Evolutionary conservation across 2,888 invertebrate genomes (phyloP).

Genomic region (Sinotaia quadrata): DNA sequence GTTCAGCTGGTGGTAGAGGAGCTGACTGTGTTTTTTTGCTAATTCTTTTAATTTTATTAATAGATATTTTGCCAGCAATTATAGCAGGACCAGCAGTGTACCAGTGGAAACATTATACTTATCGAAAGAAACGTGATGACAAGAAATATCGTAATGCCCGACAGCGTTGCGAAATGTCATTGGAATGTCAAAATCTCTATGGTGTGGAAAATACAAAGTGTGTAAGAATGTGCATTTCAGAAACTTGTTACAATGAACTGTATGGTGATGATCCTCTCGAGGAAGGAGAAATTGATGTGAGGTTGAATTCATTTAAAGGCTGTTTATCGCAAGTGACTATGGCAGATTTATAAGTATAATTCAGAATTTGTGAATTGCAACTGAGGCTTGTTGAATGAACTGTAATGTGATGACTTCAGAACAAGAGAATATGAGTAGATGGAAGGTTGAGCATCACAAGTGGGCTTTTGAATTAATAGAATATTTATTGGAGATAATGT

Average conservation of each 20-base stretch:
- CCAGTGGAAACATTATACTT: constrained; percentile 37
- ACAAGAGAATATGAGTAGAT: no score
- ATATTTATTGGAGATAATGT: no score
- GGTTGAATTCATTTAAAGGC: constrained; percentile 69
- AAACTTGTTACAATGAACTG: constrained; percentile 61
- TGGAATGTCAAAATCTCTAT: constrained; percentile 53
- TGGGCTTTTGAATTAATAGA: no score
- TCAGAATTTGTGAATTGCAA: no score
- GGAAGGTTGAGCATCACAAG: no score
- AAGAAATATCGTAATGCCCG: constrained; percentile 58
- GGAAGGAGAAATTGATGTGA: constrained; percentile 69
- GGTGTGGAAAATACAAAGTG: constrained; percentile 62
- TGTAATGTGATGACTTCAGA: no score
- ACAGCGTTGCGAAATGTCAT: constrained; percentile 59
- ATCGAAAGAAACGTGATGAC: constrained; percentile 47
- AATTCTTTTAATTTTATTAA: neutral
- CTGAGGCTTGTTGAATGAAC: no score
- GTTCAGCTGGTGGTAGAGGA: no score
- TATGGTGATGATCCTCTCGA: constrained; percentile 66
- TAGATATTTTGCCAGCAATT: neutral
- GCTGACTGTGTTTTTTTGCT: neutral
- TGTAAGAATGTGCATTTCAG: constrained; percentile 62
- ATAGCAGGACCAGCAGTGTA: constrained; percentile 16
- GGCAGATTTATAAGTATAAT: constrained; percentile 6
- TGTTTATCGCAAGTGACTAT: constrained; percentile 52